Base-by-base conservation (phyloP, 2,797 vertebrate species). In the Hippopotamyrus pictus region DNA sequence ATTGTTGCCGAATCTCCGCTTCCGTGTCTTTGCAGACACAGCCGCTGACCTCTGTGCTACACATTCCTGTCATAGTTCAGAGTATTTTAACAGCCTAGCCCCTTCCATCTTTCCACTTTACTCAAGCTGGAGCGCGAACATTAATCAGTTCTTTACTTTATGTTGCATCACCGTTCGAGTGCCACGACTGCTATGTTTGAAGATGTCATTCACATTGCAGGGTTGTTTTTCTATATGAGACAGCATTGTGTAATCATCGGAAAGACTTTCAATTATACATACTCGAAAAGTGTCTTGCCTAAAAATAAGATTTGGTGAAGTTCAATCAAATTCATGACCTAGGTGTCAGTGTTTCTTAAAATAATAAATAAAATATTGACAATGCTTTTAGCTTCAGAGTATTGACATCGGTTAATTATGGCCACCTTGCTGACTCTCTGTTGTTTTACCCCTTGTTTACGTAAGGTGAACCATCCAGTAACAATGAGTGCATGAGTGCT, bases 31-130 rank as follows among this genome's bases (percentile, higher is more conserved):
- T 3, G 44, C 82, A 25, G 41, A 84, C 25, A 14, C 46, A 92
- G 88, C 91, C 90, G 92, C 90, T 91, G 90, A 93, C 90, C 90
- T 90, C 90, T 91, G 46, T 90, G 90, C 91, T 54, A 89, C 90
- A 91, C 95, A 96, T 96, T 96, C 95, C 94, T 92, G 37, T 91
- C 95, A 95, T 95, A 94, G 90, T 90, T 95, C 89, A 44, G 91
- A 93, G 92, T 90, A 91, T 94, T 94, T 92, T 91, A 92, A 92
- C 91, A 91, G 84, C 91, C 76, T 65, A 57, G 89, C 89, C 91
- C 90, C 91, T 87, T 89, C 91, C 91, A 92, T 90, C 83, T 33
- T 89, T 22, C 73, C 73, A 90, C 93, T 87, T 87, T 88, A 65
- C 88, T 86, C 90, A 94, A 94, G 94, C 94, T 91, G 90, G 93